Evolutionary conservation across 2,797 vertebrate genomes (phyloP).

Genomic region (Neostethus bicornis): DNA sequence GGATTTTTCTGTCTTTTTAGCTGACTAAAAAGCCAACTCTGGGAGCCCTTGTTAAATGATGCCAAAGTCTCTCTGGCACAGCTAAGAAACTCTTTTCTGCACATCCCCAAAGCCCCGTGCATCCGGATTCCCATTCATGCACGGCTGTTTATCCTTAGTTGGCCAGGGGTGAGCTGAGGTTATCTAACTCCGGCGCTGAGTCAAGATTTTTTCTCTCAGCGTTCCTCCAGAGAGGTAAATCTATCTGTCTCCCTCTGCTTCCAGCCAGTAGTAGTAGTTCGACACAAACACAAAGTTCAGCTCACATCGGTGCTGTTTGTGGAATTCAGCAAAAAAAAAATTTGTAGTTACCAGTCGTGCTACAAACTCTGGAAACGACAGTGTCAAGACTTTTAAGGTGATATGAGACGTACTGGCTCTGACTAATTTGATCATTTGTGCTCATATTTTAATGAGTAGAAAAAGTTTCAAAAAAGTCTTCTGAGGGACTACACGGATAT

Average conservation of each 20-base stretch:
- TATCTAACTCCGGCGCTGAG: constrained; percentile 56
- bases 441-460: too few relatives aligned
- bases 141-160: constrained; percentile 65
- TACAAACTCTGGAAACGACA: too few relatives aligned
- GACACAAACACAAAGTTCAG: background rate
- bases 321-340: too few relatives aligned
- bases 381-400: too few relatives aligned
- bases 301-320: background rate
- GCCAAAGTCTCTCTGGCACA: constrained; percentile 53
- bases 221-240: constrained; percentile 39
- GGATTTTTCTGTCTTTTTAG: too few relatives aligned
- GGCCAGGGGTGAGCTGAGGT: constrained; percentile 67
- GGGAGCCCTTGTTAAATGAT: constrained; percentile 61
- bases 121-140: constrained; percentile 55
- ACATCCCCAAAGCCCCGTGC: constrained; percentile 37
- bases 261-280: background rate
- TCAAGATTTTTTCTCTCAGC: constrained; percentile 30
- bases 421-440: too few relatives aligned
- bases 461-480: too few relatives aligned
- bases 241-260: constrained; percentile 31
- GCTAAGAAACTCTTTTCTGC: constrained; percentile 35
- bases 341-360: too few relatives aligned
- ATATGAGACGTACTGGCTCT: too few relatives aligned
- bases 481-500: too few relatives aligned
- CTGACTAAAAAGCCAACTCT: constrained; percentile 64